Evolutionary conservation across 2,888 invertebrate species (phyloP), one percentile per base, ranked within the genome.

Genomic region (Agrotis segetum): DNA sequence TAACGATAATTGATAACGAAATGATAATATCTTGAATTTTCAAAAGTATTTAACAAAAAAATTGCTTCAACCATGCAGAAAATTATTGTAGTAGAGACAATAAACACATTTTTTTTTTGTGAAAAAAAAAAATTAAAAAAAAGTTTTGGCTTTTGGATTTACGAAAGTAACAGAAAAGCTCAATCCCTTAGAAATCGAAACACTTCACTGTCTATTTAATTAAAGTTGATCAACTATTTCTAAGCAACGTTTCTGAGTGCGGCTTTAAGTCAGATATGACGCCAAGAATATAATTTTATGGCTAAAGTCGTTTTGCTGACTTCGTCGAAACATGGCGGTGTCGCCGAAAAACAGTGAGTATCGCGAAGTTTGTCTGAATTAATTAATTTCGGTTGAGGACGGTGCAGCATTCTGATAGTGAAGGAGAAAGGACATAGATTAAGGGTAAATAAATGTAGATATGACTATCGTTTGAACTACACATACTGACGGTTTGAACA

Each of bases 361-460:
- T 83, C 79, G 89, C 89, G 81, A 88, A 88, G 86, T 88, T 85
- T 79, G 87, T 88, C 87, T 83, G 88, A 92, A 92, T 91, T 89
- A 91, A 92, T 92, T 91, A 91, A 89, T 88, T 90, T 88, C 79
- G 80, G 85, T 81, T 74, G 78, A 72, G 68, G 82, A 82, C 65
- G 77, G 78, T 85, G 85, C 87, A 83, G 82, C 79, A 84, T 85
- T 87, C 82, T 84, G 82, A 88, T 87, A 85, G 79, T 85, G 77
- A 82, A 65, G 71, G 62, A 61, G 64, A 55, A 14, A 19, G 40
- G 58, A 1, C 86, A 85, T 47, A 86, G 86, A 86, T n/a, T 82
- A 85, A 52, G 19, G 1, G 55, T 71, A 70, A 62, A 71, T 59
- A 82, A 2, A 29, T 11, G 40, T 4, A 81, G 77, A 72, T n/a